These are phyloP conservation scores for Mobula birostris DNA, from an alignment of 2,113 vertebrate species.

Conservation along the genomic window DNA sequence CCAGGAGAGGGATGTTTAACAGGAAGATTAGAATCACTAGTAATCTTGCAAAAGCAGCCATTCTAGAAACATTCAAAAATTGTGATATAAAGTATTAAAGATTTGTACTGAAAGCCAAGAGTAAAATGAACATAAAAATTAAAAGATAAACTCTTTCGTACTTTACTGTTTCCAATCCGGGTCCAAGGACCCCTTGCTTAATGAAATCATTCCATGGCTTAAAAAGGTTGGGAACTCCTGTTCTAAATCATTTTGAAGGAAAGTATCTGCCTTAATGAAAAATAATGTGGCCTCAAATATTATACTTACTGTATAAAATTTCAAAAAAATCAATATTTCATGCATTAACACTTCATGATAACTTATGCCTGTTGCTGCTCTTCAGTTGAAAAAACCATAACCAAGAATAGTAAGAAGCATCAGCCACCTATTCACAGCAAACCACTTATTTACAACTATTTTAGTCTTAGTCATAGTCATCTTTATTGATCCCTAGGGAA, in stretches of 20 bases:
- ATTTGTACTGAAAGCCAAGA: neutral
- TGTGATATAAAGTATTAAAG: neutral
- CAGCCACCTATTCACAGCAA: neutral
- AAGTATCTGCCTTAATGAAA: neutral
- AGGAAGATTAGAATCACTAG: neutral
- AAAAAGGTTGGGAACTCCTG: too few species aligned
- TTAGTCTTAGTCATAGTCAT: too few species aligned
- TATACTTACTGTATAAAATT: neutral
- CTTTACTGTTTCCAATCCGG: neutral
- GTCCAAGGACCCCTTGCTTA: too few species aligned
- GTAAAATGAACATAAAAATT: neutral
- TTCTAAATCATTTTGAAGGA: neutral
- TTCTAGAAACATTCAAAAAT: neutral
- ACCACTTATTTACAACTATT: neutral
- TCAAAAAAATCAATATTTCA: neutral
- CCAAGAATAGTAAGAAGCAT: neutral
- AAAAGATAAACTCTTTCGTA: neutral
- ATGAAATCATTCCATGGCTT: too few species aligned
- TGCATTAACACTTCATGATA: neutral
- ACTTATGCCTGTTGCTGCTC: neutral
- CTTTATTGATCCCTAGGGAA: too few species aligned
- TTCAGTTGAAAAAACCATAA: neutral
- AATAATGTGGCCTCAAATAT: neutral
- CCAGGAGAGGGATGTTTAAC: neutral
- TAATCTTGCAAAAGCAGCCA: conserved; percentile 19